These are phyloP conservation scores for Pteropus rufus DNA, from an alignment of 2,797 vertebrate genomes.

Conservation along the genomic window DNA sequence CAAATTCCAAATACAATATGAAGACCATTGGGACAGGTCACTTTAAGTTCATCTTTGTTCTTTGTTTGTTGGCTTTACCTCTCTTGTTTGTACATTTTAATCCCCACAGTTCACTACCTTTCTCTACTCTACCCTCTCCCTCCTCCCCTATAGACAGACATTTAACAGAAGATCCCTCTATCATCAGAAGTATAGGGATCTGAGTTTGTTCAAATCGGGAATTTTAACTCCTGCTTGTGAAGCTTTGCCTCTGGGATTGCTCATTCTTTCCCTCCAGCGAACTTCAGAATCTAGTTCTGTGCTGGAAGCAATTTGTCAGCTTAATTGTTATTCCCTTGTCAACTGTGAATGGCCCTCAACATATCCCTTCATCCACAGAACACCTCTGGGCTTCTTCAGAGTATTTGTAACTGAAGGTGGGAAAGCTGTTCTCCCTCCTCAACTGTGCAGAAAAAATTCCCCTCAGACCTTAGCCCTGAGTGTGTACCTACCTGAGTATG, in stretches of 20 bases:
- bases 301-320: background rate
- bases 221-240: background rate
- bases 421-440: background rate
- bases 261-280: background rate
- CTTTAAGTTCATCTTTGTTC: background rate
- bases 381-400: background rate
- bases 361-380: background rate
- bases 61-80: background rate
- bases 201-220: background rate
- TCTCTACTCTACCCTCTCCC: background rate
- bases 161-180: background rate
- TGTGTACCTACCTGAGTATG: fast-evolving
- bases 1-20: background rate
- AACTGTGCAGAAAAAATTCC: background rate
- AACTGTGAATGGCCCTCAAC: background rate
- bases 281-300: background rate
- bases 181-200: background rate
- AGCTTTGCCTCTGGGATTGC: background rate
- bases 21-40: background rate
- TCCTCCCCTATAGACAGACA: background rate
- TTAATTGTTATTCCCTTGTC: background rate
- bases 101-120: background rate
- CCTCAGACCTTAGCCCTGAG: background rate
- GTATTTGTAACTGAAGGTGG: background rate
- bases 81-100: background rate